Conservation (phyloP, 2,797 vertebrate genomes). For the Poeciliopsis turneri region DNA sequence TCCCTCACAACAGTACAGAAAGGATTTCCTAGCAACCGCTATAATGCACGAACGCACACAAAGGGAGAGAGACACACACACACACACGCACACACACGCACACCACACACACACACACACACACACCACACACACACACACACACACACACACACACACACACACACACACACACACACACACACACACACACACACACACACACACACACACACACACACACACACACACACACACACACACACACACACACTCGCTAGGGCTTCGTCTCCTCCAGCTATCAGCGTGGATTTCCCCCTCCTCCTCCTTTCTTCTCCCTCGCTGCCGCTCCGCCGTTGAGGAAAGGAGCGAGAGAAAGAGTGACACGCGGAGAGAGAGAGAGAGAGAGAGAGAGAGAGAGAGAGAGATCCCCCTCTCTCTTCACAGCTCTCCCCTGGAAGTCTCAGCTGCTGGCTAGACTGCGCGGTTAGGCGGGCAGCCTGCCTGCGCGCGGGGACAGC, state of each 20-base stretch:
- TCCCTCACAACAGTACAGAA: conserved; percentile 69
- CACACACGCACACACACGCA: neutral
- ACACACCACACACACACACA: neutral
- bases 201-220: conserved; percentile 7
- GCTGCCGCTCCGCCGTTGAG: conserved; percentile 53
- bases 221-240: neutral
- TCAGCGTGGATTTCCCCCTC: conserved; percentile 77
- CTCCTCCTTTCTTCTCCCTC: conserved; percentile 55
- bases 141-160: conserved; percentile 10
- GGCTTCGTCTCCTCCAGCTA: conserved; percentile 83
- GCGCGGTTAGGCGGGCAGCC: conserved; percentile 60
- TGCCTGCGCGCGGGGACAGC: conserved; percentile 47
- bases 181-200: neutral
- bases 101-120: neutral
- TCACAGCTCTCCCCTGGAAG: conserved; percentile 77
- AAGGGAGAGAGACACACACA: conserved; percentile 8
- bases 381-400: conserved; percentile 44
- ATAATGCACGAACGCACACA: conserved; percentile 40
- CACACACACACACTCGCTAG: conserved; percentile 47
- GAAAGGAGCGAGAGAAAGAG: conserved; percentile 36
- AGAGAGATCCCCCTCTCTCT: conserved; percentile 43
- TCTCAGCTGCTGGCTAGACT: conserved; percentile 75
- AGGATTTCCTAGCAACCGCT: conserved; percentile 81
- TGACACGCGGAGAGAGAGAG: conserved; percentile 42
- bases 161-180: neutral